These are phyloP conservation scores for Bombus superbus DNA, from an alignment of 1,140 invertebrate species.

Conservation along the genomic window DNA sequence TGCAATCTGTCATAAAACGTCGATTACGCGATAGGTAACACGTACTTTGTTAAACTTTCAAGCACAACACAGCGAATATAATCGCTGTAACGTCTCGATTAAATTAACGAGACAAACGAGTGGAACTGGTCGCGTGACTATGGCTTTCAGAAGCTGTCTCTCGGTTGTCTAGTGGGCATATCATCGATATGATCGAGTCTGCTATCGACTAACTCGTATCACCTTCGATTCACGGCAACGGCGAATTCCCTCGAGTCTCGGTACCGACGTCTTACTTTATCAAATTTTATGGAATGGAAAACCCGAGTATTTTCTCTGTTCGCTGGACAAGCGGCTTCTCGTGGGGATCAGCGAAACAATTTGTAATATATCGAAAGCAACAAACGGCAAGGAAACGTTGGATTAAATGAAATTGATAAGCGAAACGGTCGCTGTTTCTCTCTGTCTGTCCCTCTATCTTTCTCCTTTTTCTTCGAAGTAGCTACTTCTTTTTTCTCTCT, in stretches of 20 bases:
- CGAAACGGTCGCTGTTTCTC: neutral
- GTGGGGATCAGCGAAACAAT: constrained; percentile 39
- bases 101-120: neutral
- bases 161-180: neutral
- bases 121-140: neutral
- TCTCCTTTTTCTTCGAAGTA: no score
- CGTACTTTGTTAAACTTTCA: no score
- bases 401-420: constrained; percentile 54
- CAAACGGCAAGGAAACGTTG: constrained; percentile 22
- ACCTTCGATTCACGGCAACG: neutral
- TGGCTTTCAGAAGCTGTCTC: neutral
- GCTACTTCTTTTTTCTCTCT: neutral
- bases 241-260: neutral
- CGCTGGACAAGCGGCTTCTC: constrained; percentile 1
- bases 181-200: neutral
- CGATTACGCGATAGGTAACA: no score
- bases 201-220: constrained; percentile 2
- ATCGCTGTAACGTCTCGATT: neutral
- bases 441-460: neutral
- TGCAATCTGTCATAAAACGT: no score
- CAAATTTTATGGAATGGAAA: constrained; percentile 57
- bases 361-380: constrained; percentile 44
- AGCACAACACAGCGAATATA: neutral
- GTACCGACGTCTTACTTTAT: constrained; percentile 42
- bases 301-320: constrained; percentile 33